phyloP scores from a whole-genome alignment of 2,113 vertebrate species.

The Corythoichthys intestinalis region DNA sequence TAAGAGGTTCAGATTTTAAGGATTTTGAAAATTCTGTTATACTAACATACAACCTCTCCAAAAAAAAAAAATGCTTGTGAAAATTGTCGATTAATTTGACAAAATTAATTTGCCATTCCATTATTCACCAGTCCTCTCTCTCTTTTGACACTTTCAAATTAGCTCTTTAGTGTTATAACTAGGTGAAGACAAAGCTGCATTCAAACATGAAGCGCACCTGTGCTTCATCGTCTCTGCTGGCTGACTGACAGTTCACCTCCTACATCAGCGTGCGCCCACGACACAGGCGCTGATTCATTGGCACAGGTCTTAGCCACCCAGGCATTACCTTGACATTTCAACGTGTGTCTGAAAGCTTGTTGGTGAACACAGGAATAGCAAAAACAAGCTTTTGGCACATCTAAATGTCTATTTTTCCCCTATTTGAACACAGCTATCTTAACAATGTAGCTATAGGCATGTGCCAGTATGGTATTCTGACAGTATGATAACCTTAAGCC shows the following conservation, averaged over 20 bases:
- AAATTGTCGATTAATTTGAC: no score
- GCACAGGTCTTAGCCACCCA: conserved; percentile 14
- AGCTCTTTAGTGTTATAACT: background rate
- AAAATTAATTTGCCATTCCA: no score
- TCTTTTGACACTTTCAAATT: background rate
- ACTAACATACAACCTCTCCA: no score
- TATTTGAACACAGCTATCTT: no score
- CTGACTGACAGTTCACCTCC: conserved; percentile 12
- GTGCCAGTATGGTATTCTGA: no score
- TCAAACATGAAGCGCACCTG: background rate
- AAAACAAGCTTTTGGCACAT: background rate
- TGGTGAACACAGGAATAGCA: background rate
- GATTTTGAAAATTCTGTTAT: no score
- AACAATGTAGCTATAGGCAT: no score
- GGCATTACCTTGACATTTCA: conserved; percentile 18
- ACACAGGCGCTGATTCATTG: conserved; percentile 26
- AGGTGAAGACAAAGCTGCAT: background rate
- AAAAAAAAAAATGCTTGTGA: no score
- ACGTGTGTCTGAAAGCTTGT: background rate
- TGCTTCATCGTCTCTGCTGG: background rate
- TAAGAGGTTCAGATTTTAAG: no score
- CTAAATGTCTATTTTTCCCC: no score
- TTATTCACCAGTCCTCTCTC: background rate
- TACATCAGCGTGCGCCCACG: conserved; percentile 12
- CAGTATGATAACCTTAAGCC: no score